Base-by-base conservation (phyloP, 92 coral and sea anemone species). In the Paramuricea clavata region DNA sequence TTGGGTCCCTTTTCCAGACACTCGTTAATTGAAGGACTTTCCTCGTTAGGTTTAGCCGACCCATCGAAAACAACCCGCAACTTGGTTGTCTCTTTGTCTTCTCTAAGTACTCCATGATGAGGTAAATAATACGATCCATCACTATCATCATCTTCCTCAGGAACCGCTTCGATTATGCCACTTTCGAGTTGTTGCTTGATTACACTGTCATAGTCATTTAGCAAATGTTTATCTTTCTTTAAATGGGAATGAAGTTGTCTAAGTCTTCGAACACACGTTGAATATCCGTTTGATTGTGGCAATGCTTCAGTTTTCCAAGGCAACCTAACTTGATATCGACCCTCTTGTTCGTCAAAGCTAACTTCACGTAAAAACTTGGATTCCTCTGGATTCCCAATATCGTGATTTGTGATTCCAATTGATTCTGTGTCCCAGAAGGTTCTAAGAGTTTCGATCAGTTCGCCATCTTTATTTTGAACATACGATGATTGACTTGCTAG, bases 21-120 rank as follows among this genome's bases (percentile, higher is more conserved):
- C 9, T 68, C 44, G 47, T 68, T 31, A 4, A 68, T 19, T 32
- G 74, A 68, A 31, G 23, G 42, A 36, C 31, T 17, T 3, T 68
- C 74, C 31, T 68, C 47, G 21, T 4, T 17, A 68, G 74, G 47
- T n/a, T 68, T 68, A 1, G 74, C 74, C 31, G 74, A 68, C 1
- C 42, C 74, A 32, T 68, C 74, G 31, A 68, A 68, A 6, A 27
- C 41, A 12, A 68, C 31, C 26, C 22, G 16, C 25, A 68, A 19
- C 27, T 28, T 68, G 2, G 74, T 15, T 31, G 75, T 69, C 1
- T 69, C 49, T 8, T 69, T 69, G 75, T 69, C 75, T 34, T 69
- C 12, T 69, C 75, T 33, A 7, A 69, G 2, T 25, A 69, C 75
- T 21, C 49, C 44, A 9, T 69, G 75, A 22, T 69, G 49, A 33